phyloP scores from a whole-genome alignment of 2,888 invertebrate species.

The Tromatobia lineatoria region DNA sequence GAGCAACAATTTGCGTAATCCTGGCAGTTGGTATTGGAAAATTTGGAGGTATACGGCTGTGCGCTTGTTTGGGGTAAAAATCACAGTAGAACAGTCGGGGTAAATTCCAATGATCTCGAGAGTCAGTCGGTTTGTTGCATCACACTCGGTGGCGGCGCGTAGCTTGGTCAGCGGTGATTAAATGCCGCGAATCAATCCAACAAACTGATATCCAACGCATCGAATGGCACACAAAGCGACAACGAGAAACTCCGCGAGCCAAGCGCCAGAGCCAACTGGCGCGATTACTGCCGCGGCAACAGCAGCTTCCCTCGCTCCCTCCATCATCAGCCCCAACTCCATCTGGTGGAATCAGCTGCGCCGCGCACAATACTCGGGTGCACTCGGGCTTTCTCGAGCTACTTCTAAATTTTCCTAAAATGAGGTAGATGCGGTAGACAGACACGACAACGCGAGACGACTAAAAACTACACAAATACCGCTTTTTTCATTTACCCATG shows the following conservation, averaged over 20 bases:
- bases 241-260: conserved; percentile 5
- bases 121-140: background rate
- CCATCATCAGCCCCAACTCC: background rate
- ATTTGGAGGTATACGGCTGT: background rate
- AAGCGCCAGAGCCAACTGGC: background rate
- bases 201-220: background rate
- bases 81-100: background rate
- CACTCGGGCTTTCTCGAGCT: no score
- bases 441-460: no score
- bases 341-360: conserved; percentile 59
- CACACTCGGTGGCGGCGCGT: background rate
- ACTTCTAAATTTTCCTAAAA: no score
- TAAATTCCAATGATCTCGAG: background rate
- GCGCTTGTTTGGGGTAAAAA: background rate
- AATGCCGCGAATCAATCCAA: background rate
- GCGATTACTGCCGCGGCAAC: no score
- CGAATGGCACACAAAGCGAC: background rate
- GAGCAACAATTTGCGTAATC: conserved; percentile 9
- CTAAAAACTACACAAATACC: no score
- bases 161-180: background rate
- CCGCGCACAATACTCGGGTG: background rate
- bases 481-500: no score
- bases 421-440: no score
- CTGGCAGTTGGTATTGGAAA: background rate
- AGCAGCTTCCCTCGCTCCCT: conserved; percentile 8